Base-by-base conservation (phyloP, 2,797 vertebrate species). In the Acanthiza pusilla region DNA sequence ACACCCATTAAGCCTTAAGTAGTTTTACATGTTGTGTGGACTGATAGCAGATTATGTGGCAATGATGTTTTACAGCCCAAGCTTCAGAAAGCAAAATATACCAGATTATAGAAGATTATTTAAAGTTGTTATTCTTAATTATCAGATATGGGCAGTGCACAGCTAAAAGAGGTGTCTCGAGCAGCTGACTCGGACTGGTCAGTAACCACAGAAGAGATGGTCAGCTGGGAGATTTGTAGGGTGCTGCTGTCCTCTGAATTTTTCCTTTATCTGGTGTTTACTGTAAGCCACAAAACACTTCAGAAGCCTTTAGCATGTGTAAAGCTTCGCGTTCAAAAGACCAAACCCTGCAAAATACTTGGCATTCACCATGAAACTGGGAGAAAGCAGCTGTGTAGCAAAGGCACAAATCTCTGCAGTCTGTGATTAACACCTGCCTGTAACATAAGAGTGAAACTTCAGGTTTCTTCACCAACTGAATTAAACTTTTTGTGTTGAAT, bases 141-240 rank as follows among this genome's bases (percentile, higher is more conserved):
- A 42, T 42, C 30, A 58, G 63, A 30, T 54, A 14, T 0, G 43
- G 38, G 62, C 38, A 53, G 13, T 30, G 71, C 43, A 40, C 10
- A 70, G 61, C 30, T n/a, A 1, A 30, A 68, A 58, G 62, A 92
- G 34, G 32, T 78, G 23, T 22, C 4, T 13, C 5, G 54, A 45
- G 1, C 9, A 7, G 3, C 1, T 36, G 13, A 25, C 38, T 27
- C 21, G 65, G 40, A 12, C 10, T 0, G 2, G 9, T 47, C 0
- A 0, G 1, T 18, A 53, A 29, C 11, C 3, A 0, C 1, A 16
- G 36, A n/a, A 38, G 2, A 34, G 66, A 5, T 10, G 13, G 10
- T 62, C 16, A 5, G 30, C 63, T 55, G 42, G 55, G 48, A 47
- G 60, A 11, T 14, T 75, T 20, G 5, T 30, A 34, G 27, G 2